phyloP scores from a whole-genome alignment of 2,797 vertebrate species.

The Phylloscopus collybita region DNA sequence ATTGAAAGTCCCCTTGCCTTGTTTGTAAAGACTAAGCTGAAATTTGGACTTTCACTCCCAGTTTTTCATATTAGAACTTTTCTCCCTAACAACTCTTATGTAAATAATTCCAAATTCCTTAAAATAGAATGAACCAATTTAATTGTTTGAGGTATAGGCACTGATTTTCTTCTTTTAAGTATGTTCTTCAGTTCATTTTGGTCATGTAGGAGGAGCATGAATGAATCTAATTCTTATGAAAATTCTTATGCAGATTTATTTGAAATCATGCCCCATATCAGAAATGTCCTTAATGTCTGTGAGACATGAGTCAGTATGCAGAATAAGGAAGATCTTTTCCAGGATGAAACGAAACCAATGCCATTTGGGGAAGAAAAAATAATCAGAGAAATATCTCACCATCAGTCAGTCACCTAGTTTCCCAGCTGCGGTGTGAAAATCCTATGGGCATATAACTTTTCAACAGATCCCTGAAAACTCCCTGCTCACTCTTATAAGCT shows the following conservation, averaged over 20 bases:
- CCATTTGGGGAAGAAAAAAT: neutral
- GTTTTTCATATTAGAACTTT: no score
- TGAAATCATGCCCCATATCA: neutral
- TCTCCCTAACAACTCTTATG: no score
- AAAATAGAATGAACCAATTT: no score
- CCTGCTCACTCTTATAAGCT: neutral
- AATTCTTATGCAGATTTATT: neutral
- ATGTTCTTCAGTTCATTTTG: neutral
- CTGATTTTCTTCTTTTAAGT: no score
- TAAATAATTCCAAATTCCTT: no score
- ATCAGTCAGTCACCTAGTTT: neutral
- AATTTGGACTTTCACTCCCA: no score
- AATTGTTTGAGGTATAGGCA: no score
- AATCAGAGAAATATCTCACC: neutral
- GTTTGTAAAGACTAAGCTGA: no score
- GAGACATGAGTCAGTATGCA: neutral
- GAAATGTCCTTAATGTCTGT: neutral
- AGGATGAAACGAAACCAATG: neutral
- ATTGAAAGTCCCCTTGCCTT: no score
- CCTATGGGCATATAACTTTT: neutral
- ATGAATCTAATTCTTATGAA: neutral
- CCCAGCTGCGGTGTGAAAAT: neutral
- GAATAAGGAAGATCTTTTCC: neutral
- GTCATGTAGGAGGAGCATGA: neutral
- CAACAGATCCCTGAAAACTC: neutral